phyloP scores from a whole-genome alignment of 2,888 invertebrate species.

The Dryomyza anilis region DNA sequence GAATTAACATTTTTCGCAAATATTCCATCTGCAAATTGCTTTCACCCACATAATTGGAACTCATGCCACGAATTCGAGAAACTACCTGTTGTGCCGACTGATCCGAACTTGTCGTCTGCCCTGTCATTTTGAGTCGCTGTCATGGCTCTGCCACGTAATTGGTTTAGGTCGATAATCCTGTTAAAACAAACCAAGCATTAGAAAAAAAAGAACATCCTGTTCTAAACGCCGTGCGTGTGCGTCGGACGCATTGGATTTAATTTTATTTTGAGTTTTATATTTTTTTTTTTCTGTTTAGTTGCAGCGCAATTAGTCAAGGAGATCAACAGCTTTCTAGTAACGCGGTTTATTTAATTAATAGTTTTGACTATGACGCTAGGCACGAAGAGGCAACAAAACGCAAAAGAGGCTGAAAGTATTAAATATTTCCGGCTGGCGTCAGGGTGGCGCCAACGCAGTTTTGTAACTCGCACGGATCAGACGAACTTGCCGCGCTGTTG shows the following conservation, averaged over 20 bases:
- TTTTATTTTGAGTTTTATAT: too few species aligned
- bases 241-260: too few species aligned
- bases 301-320: conserved; percentile 30
- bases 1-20: too few species aligned
- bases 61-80: too few species aligned
- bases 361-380: conserved; percentile 5
- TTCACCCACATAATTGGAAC: too few species aligned
- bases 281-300: conserved; percentile 4
- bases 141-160: neutral
- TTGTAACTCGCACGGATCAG: neutral
- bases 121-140: too few species aligned
- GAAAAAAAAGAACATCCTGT: neutral
- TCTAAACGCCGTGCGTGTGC: neutral
- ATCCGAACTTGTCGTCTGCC: neutral
- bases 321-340: conserved; percentile 27
- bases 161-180: conserved; percentile 15
- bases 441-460: conserved; percentile 49
- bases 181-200: conserved; percentile 15
- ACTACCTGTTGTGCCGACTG: too few species aligned
- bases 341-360: conserved; percentile 28
- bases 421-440: conserved; percentile 51
- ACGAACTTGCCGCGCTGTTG: neutral
- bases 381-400: neutral
- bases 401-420: conserved; percentile 27
- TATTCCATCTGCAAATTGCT: too few species aligned